Percentiles rank a stretch among this genome's conserved stretches.
Conservation (phyloP, 2,888 invertebrate species). For the Eulithis prunata region DNA sequence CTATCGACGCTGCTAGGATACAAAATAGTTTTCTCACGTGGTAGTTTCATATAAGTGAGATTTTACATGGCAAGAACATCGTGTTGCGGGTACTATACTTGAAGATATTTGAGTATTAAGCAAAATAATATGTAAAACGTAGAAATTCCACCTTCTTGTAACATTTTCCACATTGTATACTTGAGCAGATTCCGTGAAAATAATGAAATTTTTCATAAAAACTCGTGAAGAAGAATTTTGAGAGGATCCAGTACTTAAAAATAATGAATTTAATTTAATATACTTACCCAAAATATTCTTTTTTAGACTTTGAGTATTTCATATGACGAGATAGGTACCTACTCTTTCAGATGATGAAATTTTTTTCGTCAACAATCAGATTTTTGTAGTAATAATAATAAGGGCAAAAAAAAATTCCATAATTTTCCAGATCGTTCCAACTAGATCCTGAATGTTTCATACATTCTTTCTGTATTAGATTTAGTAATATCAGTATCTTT, state of each 20-base stretch:
- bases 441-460: no score
- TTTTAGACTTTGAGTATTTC: not conserved
- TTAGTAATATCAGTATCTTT: not conserved
- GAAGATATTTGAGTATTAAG: not conserved
- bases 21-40: no score
- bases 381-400: no score
- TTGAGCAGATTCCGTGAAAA: not conserved
- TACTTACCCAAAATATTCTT: not conserved
- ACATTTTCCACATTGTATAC: slow-evolving; percentile 5
- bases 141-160: not conserved
- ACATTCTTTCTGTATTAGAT: no score
- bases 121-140: not conserved
- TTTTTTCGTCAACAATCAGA: no score
- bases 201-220: slow-evolving; percentile 13
- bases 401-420: no score
- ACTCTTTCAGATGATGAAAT: no score
- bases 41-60: no score
- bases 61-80: no score
- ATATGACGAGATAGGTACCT: not conserved
- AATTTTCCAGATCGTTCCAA: no score
- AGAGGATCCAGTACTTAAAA: not conserved
- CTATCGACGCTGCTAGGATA: no score
- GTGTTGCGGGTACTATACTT: no score
- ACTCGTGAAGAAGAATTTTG: slow-evolving; percentile 4
- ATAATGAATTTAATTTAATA: slow-evolving; percentile 1